These are phyloP conservation scores for Thalassoma bifasciatum DNA, from an alignment of 2,113 vertebrate species.

Conservation along the genomic window DNA sequence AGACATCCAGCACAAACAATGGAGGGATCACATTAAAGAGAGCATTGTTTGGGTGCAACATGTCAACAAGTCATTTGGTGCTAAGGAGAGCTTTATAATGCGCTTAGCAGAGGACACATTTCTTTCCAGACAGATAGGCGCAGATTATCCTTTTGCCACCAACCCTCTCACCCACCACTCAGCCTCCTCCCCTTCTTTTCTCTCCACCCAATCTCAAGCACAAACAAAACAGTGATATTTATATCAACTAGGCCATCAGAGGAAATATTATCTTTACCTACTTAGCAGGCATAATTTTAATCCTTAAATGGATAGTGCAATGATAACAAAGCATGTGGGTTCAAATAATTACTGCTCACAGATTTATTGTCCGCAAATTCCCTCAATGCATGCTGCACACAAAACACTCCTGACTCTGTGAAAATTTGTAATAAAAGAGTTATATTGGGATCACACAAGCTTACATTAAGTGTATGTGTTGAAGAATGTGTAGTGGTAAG, in stretches of 20 bases:
- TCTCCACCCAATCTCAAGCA: constrained; percentile 22
- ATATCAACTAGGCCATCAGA: constrained; percentile 66
- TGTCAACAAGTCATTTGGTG: constrained; percentile 61
- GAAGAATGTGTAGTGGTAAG: neutral
- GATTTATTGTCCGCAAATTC: constrained; percentile 45
- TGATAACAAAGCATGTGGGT: constrained; percentile 50
- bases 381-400: constrained; percentile 33
- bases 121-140: constrained; percentile 63
- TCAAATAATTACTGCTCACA: constrained; percentile 52
- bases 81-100: constrained; percentile 59
- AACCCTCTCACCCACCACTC: constrained; percentile 48
- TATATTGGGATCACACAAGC: neutral
- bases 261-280: constrained; percentile 59
- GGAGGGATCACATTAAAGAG: constrained; percentile 40
- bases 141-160: constrained; percentile 60
- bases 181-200: neutral
- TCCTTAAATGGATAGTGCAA: constrained; percentile 59
- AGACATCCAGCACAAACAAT: constrained; percentile 51
- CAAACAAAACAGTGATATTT: constrained; percentile 69
- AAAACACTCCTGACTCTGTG: neutral
- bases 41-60: constrained; percentile 50
- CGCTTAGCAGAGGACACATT: constrained; percentile 62
- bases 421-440: neutral
- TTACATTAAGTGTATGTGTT: neutral
- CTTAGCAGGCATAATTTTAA: constrained; percentile 65